phyloP scores from a whole-genome alignment of 2,113 vertebrate species.

The Notothenia rossii region DNA sequence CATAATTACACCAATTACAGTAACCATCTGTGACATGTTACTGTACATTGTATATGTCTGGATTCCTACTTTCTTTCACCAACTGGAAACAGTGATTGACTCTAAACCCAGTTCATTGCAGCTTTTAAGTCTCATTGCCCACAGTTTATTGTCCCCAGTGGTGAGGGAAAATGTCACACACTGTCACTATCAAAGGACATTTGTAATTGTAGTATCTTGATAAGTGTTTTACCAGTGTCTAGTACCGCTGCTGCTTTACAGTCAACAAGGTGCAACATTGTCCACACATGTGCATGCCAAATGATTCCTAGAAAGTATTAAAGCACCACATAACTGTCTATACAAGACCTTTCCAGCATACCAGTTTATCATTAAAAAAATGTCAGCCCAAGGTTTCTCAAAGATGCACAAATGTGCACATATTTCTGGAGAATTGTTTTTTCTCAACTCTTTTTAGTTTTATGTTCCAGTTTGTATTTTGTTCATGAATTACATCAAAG shows the following conservation, averaged over 20 bases:
- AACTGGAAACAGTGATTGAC: not conserved
- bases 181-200: not conserved
- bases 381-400: not conserved
- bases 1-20: conserved; percentile 50
- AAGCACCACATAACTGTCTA: not conserved
- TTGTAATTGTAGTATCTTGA: not conserved
- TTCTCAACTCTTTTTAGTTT: not conserved
- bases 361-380: not conserved
- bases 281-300: not conserved
- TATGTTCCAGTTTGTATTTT: not conserved
- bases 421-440: not conserved
- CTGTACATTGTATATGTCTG: conserved; percentile 46
- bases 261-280: not conserved
- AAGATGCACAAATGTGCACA: not conserved
- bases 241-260: not conserved
- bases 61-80: conserved; percentile 32
- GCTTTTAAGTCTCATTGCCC: not conserved
- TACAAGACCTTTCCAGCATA: not conserved
- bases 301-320: not conserved
- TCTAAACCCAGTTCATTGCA: not conserved
- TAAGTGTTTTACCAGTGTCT: not conserved
- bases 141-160: conserved; percentile 8
- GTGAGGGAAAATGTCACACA: not conserved
- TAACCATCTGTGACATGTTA: conserved; percentile 52
- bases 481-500: conserved; percentile 20